Percentiles rank a stretch among this genome's conserved stretches.
phyloP scores from a whole-genome alignment of 1,140 invertebrate genomes.

The Meloidogyne chitwoodi region DNA sequence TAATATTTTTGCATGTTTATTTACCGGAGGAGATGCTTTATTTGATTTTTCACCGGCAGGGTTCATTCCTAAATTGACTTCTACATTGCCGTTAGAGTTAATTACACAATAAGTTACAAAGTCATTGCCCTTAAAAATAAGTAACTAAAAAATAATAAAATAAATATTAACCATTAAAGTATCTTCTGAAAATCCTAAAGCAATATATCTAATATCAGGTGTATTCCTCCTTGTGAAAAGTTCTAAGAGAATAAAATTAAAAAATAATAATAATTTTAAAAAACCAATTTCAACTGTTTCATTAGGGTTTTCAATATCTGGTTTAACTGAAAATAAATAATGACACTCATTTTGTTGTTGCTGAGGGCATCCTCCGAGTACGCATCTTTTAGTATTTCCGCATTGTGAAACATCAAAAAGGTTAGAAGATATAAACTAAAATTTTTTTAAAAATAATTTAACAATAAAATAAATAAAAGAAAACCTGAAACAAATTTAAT shows the following conservation, averaged over 20 bases:
- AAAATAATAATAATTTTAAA: no score
- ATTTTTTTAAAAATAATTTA: not conserved
- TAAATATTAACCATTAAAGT: slow-evolving; percentile 9
- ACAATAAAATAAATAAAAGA: not conserved
- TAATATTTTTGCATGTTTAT: not conserved
- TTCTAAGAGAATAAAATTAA: not conserved
- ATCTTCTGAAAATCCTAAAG: slow-evolving; percentile 27
- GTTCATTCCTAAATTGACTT: slow-evolving; percentile 21
- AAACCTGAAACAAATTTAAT: not conserved
- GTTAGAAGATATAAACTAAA: not conserved
- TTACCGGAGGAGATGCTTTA: not conserved
- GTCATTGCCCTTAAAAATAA: slow-evolving; percentile 17
- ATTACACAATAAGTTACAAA: slow-evolving; percentile 21
- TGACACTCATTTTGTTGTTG: not conserved
- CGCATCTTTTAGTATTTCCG: slow-evolving; percentile 20
- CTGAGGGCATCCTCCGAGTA: not conserved
- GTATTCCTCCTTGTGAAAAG: slow-evolving; percentile 12
- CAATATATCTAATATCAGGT: slow-evolving; percentile 16
- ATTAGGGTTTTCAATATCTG: not conserved
- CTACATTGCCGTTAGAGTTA: not conserved
- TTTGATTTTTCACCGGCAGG: slow-evolving; percentile 14
- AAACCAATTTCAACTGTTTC: not conserved
- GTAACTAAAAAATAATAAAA: not conserved
- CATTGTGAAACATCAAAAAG: slow-evolving; percentile 11
- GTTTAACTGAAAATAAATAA: slow-evolving; percentile 8